These are phyloP conservation scores for Campylomormyrus numenius DNA, from an alignment of 2,113 vertebrate species.

Conservation along the genomic window DNA sequence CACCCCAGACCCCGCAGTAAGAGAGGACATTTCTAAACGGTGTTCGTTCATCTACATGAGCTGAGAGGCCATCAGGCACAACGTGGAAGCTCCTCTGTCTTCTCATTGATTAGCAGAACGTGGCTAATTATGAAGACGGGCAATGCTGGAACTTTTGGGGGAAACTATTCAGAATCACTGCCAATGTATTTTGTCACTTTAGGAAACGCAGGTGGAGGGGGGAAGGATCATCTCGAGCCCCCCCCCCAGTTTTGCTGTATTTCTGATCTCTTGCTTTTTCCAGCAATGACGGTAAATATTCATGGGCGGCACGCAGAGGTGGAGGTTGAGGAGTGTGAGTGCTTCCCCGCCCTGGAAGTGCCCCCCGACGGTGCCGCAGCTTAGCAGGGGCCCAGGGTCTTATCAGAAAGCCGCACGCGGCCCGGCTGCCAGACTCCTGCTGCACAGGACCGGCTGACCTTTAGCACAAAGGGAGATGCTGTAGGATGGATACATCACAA, in stretches of 20 bases:
- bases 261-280: background rate
- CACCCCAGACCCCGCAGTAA: background rate
- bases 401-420: background rate
- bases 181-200: background rate
- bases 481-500: background rate
- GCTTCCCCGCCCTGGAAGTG: background rate
- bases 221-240: background rate
- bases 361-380: background rate
- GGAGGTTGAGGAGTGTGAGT: background rate
- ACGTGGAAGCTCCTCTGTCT: background rate
- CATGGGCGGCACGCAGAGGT: background rate
- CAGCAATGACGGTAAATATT: background rate
- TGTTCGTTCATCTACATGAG: background rate
- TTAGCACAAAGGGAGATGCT: background rate
- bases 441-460: background rate
- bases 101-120: background rate
- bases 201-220: background rate
- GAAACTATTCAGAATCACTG: conserved; percentile 8
- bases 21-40: background rate
- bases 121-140: background rate
- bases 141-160: background rate
- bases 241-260: background rate
- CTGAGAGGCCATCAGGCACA: background rate
- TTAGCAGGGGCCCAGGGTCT: background rate
- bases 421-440: background rate